Evolutionary conservation across 2,113 vertebrate genomes (phyloP).

Genomic region (Neolamprologus sp.): DNA sequence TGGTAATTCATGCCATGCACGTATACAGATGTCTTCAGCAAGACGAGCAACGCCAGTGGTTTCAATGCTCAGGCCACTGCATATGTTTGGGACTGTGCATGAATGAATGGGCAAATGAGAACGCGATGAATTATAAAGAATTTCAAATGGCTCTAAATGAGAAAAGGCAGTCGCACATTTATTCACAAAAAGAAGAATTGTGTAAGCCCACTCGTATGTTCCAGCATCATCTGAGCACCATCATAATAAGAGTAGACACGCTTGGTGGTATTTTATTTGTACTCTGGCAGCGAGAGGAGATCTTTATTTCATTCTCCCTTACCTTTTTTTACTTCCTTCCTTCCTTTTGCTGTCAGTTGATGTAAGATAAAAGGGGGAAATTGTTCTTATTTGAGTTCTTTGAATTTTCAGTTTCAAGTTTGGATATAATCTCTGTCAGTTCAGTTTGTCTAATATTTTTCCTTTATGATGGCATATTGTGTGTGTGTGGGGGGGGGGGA

Average conservation of each 20-base stretch:
- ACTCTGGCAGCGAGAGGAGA: neutral
- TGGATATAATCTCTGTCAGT: neutral
- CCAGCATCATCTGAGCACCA: neutral
- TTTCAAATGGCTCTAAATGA: neutral
- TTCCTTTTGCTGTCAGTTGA: neutral
- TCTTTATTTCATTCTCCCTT: neutral
- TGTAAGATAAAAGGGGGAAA: neutral
- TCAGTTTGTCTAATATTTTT: neutral
- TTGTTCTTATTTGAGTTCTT: constrained; percentile 2
- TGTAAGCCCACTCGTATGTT: neutral
- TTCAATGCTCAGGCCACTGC: neutral
- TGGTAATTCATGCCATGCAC: neutral
- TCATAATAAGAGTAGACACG: neutral
- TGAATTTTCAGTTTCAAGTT: neutral
- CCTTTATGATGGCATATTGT: neutral
- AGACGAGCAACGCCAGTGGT: neutral
- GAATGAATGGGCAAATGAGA: neutral
- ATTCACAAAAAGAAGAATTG: neutral
- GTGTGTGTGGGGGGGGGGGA: neutral
- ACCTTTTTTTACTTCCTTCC: neutral
- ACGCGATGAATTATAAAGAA: neutral
- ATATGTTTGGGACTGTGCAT: neutral
- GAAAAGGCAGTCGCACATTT: neutral
- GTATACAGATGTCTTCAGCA: neutral
- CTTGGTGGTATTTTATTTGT: neutral